A percentile compares a stretch with the other conserved stretches of the same genome.
Evolutionary conservation across 2,888 invertebrate genomes (phyloP).

Genomic region (Hofmannophila pseudospretella): DNA sequence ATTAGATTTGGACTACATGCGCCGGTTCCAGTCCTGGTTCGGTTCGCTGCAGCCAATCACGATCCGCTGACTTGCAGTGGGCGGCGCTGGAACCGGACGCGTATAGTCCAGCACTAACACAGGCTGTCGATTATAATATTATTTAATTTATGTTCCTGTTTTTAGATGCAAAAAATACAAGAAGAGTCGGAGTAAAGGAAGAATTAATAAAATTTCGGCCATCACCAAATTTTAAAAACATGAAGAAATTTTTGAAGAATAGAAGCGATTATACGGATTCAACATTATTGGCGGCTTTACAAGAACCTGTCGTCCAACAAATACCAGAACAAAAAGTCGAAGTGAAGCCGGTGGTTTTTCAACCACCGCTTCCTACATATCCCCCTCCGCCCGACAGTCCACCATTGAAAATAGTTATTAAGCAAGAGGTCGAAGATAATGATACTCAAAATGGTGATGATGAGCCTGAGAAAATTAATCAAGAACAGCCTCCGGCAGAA

Average conservation of each 20-base stretch:
- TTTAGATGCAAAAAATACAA: constrained; percentile 18
- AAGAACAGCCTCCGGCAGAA: neutral
- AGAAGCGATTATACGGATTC: constrained; percentile 7
- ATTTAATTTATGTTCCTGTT: constrained; percentile 1
- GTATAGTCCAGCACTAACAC: too few species aligned
- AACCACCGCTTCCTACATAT: constrained; percentile 40
- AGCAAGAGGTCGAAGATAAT: constrained; percentile 36
- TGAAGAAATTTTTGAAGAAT: constrained; percentile 49
- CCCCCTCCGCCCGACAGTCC: constrained; percentile 39
- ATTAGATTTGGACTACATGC: too few species aligned
- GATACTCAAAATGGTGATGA: constrained; percentile 17
- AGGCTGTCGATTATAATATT: too few species aligned
- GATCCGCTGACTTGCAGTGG: too few species aligned
- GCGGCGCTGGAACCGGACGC: too few species aligned
- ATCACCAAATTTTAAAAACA: constrained; percentile 53
- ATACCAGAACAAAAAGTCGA: neutral
- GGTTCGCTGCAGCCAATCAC: too few species aligned
- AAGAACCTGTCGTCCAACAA: neutral
- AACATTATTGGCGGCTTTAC: neutral
- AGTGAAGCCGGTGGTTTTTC: constrained; percentile 13
- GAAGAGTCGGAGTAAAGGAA: constrained; percentile 33
- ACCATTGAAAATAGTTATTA: constrained; percentile 22
- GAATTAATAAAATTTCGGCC: constrained; percentile 43
- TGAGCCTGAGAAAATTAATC: neutral
- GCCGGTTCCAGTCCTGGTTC: too few species aligned